These are phyloP conservation scores for Coccyzus lansbergi DNA, from an alignment of 2,797 vertebrate genomes.

Conservation along the genomic window DNA sequence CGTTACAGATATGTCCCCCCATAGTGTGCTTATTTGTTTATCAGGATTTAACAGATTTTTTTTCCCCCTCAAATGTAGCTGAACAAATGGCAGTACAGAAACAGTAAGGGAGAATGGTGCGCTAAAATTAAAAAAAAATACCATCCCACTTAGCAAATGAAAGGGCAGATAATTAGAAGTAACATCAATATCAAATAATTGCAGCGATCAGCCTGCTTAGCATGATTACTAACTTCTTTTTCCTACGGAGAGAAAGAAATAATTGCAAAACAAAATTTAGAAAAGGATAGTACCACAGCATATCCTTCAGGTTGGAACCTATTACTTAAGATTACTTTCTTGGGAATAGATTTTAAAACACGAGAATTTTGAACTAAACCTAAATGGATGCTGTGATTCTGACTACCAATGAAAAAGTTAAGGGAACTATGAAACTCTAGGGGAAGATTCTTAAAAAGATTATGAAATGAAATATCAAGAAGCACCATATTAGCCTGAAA, in stretches of 20 bases:
- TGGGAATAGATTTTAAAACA: neutral
- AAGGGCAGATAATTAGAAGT: neutral
- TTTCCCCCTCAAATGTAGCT: neutral
- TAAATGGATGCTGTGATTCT: neutral
- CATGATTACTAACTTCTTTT: neutral
- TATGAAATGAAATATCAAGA: neutral
- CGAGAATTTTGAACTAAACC: neutral
- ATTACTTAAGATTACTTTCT: neutral
- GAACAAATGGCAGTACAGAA: neutral
- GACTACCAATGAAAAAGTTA: neutral
- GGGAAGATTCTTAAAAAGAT: neutral
- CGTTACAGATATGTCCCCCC: neutral
- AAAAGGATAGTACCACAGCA: neutral
- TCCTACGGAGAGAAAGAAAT: neutral
- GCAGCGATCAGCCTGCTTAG: neutral
- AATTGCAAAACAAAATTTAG: neutral
- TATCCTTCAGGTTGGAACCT: neutral
- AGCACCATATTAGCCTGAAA: neutral
- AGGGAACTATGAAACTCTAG: neutral
- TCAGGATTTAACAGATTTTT: neutral
- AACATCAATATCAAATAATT: neutral
- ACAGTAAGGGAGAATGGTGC: neutral
- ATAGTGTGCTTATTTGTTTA: neutral
- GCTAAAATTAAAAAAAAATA: neutral
- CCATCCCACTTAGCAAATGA: neutral